phyloP scores from a whole-genome alignment of 2,797 vertebrate species.

The Syngnathus rostellatus region DNA sequence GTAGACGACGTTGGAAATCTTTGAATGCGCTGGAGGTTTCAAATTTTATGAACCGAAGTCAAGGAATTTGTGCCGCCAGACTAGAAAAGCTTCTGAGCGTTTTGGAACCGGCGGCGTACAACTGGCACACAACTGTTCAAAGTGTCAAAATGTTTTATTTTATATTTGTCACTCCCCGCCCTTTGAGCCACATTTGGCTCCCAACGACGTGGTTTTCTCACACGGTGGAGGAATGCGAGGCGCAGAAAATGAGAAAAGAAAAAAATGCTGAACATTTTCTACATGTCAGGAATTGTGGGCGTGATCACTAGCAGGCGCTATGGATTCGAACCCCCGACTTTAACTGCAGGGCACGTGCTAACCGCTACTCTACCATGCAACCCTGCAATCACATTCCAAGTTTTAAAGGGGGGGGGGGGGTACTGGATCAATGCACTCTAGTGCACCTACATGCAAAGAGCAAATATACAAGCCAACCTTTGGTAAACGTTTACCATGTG shows the following conservation, averaged over 20 bases:
- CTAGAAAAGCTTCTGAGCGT: neutral
- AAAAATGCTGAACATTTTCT: neutral
- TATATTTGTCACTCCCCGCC: neutral
- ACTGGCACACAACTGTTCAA: neutral
- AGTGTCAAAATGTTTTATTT: conserved; percentile 1
- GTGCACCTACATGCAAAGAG: neutral
- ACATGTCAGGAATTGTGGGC: neutral
- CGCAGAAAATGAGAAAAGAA: neutral
- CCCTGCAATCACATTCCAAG: neutral
- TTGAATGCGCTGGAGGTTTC: neutral
- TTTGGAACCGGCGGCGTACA: neutral
- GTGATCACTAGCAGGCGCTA: neutral
- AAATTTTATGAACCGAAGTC: neutral
- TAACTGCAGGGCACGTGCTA: neutral
- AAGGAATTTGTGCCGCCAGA: neutral
- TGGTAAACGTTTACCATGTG: conserved; percentile 20
- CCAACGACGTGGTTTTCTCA: neutral
- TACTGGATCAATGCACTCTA: neutral
- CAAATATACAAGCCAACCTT: conserved; percentile 10
- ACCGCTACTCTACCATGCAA: neutral
- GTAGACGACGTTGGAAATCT: too few relatives aligned
- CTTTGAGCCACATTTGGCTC: conserved; percentile 2
- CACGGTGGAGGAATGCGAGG: neutral
- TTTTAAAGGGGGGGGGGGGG: neutral
- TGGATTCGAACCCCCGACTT: neutral